Conservation (phyloP, 2,113 vertebrate species). For the Burhinus oedicnemus region DNA sequence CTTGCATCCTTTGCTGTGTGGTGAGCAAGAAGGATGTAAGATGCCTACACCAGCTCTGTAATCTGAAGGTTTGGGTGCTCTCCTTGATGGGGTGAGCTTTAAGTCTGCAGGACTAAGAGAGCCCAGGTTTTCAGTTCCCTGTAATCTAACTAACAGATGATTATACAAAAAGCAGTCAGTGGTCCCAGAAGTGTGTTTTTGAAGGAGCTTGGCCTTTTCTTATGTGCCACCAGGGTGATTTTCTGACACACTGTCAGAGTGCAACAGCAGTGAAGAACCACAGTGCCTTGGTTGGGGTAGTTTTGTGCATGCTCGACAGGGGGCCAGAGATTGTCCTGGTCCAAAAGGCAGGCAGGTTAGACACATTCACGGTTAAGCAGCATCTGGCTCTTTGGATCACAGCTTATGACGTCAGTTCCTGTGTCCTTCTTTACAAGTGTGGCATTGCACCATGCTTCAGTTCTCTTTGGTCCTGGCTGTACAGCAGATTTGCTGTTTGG, state of each 20-base stretch:
- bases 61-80: background rate
- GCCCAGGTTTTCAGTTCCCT: background rate
- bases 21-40: background rate
- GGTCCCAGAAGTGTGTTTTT: background rate
- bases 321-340: background rate
- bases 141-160: background rate
- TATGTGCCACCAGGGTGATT: background rate
- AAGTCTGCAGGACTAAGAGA: background rate
- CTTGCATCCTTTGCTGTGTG: background rate
- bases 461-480: background rate
- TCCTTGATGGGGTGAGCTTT: background rate
- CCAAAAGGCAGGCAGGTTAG: background rate
- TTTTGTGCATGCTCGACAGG: background rate
- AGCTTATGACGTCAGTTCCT: background rate
- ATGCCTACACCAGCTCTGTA: background rate
- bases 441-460: background rate
- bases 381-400: background rate
- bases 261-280: background rate
- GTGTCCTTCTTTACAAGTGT: background rate
- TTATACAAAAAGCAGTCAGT: background rate
- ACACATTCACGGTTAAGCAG: background rate
- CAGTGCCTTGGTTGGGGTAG: background rate
- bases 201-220: background rate
- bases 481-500: background rate
- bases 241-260: background rate